Percentiles rank a stretch among this genome's conserved stretches.
phyloP scores from a whole-genome alignment of 2,888 invertebrate genomes.

The Drosophila fulvimacula region DNA sequence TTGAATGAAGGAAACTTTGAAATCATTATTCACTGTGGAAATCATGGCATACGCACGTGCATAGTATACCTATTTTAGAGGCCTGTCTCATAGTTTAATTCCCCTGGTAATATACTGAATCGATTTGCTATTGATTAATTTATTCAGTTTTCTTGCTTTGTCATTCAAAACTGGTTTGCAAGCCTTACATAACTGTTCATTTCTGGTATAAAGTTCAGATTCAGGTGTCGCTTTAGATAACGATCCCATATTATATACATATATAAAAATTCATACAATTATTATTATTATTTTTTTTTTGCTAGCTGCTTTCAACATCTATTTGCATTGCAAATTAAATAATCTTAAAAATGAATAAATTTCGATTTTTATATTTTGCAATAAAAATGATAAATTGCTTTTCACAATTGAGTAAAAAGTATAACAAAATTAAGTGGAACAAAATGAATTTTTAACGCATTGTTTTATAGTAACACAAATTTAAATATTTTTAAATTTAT shows the following conservation, averaged over 20 bases:
- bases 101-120: background rate
- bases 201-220: conserved; percentile 38
- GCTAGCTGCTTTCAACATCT: background rate
- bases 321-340: background rate
- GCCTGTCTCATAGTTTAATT: conserved; percentile 46
- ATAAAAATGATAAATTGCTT: background rate
- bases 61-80: conserved; percentile 40
- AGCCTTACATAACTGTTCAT: conserved; percentile 33
- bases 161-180: conserved; percentile 25
- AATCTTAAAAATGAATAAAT: background rate
- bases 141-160: background rate
- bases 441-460: background rate
- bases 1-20: conserved; percentile 56
- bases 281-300: too few species aligned
- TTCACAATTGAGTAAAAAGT: background rate
- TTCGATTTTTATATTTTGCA: background rate
- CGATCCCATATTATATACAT: conserved; percentile 1
- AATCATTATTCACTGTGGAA: conserved; percentile 20
- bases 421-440: background rate
- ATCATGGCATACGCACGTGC: conserved; percentile 42
- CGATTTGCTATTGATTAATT: conserved; percentile 2
- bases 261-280: too few species aligned
- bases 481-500: background rate
- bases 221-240: conserved; percentile 10
- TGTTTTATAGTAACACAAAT: background rate